Percentiles rank a stretch among this genome's conserved stretches.
Conservation (phyloP, 2,113 vertebrate species). For the Gila orcuttii region DNA sequence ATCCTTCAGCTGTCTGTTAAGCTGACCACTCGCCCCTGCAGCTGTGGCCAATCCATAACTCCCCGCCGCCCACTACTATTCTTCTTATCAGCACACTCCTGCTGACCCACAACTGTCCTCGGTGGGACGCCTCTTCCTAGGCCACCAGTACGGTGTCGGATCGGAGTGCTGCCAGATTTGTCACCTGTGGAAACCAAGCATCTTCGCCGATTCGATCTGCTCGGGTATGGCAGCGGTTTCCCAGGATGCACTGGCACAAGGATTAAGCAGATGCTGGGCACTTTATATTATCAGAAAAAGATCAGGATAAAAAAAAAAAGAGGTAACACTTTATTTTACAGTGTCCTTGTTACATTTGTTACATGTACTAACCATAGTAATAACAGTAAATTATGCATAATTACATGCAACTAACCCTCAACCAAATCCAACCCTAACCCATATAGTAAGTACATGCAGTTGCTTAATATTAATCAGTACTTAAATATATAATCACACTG, state of each 20-base stretch:
- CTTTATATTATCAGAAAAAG: neutral
- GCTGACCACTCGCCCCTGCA: conserved; percentile 61
- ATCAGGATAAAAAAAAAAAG: neutral
- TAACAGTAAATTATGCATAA: no score
- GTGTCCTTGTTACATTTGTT: no score
- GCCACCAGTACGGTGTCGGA: neutral
- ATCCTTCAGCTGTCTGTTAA: conserved; percentile 67
- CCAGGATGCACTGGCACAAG: neutral
- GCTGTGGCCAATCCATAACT: conserved; percentile 70
- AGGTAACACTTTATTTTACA: no score
- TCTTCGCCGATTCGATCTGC: neutral
- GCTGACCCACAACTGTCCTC: conserved; percentile 19
- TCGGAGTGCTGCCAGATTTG: neutral
- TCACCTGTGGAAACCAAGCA: conserved; percentile 8
- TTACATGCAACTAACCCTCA: no score
- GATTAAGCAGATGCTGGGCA: neutral
- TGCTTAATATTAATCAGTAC: no score
- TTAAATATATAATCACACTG: no score
- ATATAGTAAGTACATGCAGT: no score
- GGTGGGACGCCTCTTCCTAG: neutral
- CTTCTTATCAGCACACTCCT: conserved; percentile 33
- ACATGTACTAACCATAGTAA: no score
- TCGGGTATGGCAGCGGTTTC: neutral
- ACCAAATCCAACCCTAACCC: no score
- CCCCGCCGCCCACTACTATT: conserved; percentile 36